Base-by-base conservation (phyloP, 92 coral and sea anemone genomes). In the Isaurus tuberculatus region DNA sequence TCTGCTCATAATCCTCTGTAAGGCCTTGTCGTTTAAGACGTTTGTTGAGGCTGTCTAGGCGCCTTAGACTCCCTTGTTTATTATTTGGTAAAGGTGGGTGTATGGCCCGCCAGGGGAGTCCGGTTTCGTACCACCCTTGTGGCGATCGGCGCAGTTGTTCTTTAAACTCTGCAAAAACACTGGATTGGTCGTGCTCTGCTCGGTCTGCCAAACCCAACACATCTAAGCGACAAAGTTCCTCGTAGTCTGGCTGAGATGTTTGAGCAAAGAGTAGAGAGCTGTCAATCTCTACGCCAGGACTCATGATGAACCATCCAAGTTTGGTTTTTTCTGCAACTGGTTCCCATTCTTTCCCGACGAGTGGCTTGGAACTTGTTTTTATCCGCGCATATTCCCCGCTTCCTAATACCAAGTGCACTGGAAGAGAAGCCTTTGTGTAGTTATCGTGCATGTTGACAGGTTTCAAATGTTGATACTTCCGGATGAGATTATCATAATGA, bases 41-140 rank as follows among this genome's bases (percentile, higher is more conserved):
- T 64, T 44, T 78, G 72, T 26, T 69, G 23, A 77, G 79, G 65
- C 79, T 26, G 13, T 51, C 58, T 20, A 90, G 64, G 28, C 86
- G 63, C 26, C 70, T 36, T 32, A 90, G 63, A 31, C 90, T 90
- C 16, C 84, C 88, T 28, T 80, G 82, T 71, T 69, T 17, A 55
- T 83, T 87, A 86, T 70, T 87, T 5, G 93, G 89, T 32, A 84
- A 44, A 17, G 60, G 48, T 14, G 86, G 91, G 55, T 86, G 90
- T 83, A 20, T n/a, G 88, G 86, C 49, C 1, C 58, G 83, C 93
- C 93, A 90, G 1, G 88, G 90, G 9, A 83, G 63, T 11, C 87
- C 72, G 0, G 81, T 83, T 42, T 71, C 87, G 31, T 83, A 28
- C 80, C 53, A 70, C 5, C 87, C 87, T 5, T 13, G 28, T 55